Conservation (phyloP, 2,888 invertebrate species). For the Empis stercorea region DNA sequence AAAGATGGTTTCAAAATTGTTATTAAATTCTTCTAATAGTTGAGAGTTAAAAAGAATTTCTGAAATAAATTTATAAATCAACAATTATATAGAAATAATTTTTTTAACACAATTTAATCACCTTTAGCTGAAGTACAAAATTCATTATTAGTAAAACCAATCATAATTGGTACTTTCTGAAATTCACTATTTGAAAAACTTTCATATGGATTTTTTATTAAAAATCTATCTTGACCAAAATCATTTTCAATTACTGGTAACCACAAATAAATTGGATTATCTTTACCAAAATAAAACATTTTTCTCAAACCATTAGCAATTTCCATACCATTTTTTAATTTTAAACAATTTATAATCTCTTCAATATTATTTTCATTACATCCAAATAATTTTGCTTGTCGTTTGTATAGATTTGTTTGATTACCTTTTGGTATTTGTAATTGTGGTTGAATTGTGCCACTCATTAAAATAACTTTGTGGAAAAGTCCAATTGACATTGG, state of each 20-base stretch:
- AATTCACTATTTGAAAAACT: constrained; percentile 34
- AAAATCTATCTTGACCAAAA: constrained; percentile 38
- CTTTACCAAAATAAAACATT: constrained; percentile 21
- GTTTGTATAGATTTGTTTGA: constrained; percentile 37
- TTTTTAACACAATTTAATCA: too few relatives aligned
- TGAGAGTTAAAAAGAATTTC: constrained; percentile 30
- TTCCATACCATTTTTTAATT: constrained; percentile 18
- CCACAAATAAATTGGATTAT: constrained; percentile 31
- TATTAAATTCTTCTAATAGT: constrained; percentile 31
- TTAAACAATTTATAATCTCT: constrained; percentile 38
- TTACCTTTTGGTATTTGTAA: constrained; percentile 24
- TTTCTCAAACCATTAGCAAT: constrained; percentile 16
- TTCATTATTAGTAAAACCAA: constrained; percentile 40
- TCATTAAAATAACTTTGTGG: constrained; percentile 41
- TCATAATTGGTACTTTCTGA: constrained; percentile 37
- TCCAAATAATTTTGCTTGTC: constrained; percentile 37
- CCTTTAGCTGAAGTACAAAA: constrained; percentile 35
- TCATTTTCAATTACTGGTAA: constrained; percentile 39
- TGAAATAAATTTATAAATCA: constrained; percentile 2
- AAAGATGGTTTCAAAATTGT: constrained; percentile 37
- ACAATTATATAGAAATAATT: background rate
- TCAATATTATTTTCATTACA: constrained; percentile 32
- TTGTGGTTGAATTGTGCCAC: constrained; percentile 31
- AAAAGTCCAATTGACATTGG: constrained; percentile 35
- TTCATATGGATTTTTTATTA: constrained; percentile 36